phyloP scores from a whole-genome alignment of 2,888 invertebrate genomes.

The Agriotes lineatus region DNA sequence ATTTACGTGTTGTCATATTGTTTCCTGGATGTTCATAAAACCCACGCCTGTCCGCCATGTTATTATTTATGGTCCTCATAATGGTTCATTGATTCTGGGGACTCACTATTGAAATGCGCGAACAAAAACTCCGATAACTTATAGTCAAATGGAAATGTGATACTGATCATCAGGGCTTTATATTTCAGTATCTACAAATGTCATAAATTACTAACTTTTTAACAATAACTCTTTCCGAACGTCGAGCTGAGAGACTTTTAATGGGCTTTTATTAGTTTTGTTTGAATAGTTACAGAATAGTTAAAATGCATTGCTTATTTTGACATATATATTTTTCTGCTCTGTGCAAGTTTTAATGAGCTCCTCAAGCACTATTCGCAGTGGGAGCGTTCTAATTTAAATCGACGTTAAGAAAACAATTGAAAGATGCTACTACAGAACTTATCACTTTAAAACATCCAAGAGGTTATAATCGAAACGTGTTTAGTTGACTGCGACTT shows the following conservation, averaged over 20 bases:
- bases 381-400: too few relatives aligned
- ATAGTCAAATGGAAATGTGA: conserved; percentile 58
- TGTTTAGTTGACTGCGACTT: too few relatives aligned
- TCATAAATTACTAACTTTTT: conserved; percentile 57
- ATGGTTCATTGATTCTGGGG: conserved; percentile 64
- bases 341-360: conserved; percentile 2
- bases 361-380: not conserved
- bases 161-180: conserved; percentile 57
- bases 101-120: conserved; percentile 62
- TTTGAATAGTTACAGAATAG: conserved; percentile 50
- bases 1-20: conserved; percentile 60
- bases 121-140: conserved; percentile 61
- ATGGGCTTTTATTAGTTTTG: conserved; percentile 53
- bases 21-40: conserved; percentile 60
- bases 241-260: conserved; percentile 49
- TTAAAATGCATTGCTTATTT: conserved; percentile 34
- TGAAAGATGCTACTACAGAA: too few relatives aligned
- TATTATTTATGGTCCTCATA: conserved; percentile 64
- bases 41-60: conserved; percentile 58
- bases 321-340: not conserved
- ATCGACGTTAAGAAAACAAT: too few relatives aligned
- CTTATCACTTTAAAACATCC: too few relatives aligned
- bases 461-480: too few relatives aligned
- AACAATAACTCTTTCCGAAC: conserved; percentile 57
- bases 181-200: conserved; percentile 54